Evolutionary conservation across 2,888 invertebrate species (phyloP), one percentile per base, ranked within the genome.

Genomic region (Ornithoptera priamus): DNA sequence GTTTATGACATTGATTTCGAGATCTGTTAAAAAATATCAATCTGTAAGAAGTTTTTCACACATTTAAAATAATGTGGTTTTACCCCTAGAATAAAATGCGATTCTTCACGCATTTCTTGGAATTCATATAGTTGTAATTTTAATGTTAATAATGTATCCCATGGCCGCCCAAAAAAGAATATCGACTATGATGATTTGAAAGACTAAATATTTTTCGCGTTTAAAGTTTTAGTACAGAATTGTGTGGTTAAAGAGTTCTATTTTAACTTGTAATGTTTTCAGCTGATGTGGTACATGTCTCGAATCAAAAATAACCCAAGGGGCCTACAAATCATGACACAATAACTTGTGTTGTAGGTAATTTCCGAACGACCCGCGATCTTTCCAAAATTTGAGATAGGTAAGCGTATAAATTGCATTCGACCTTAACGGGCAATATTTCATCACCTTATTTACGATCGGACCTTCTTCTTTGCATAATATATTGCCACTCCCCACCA

Each of bases 331-430:
- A 91, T 92, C 92, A 91, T 89, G 81, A 78, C 83, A 84, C 87
- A 88, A 90, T 88, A 90, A 90, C 89, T 89, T 89, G 88, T 88
- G 88, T 88, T 90, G 91, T 90, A 85, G 86, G 87, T 89, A 88
- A 88, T 90, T 86, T 84, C 75, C 77, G 78, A 79, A 82, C 76
- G 78, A 77, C 84, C 74, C 76, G 72, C 75, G 86, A 88, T 90
- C 87, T 86, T 81, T 80, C 80, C 84, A 84, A 86, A 84, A 83
- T 85, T 85, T 81, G 81, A 86, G 87, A 89, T 87, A 87, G 85
- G 83, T 82, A 80, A 81, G 82, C 83, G 84, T 86, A 88, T 88
- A 89, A 90, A 91, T 91, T 90, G 89, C 87, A 84, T 85, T 86
- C 85, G 82, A 85, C 88, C 88, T 88, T 87, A 88, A 88, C 86